Evolutionary conservation across 1,140 invertebrate species (phyloP).

Genomic region (Bombyx mandarina): DNA sequence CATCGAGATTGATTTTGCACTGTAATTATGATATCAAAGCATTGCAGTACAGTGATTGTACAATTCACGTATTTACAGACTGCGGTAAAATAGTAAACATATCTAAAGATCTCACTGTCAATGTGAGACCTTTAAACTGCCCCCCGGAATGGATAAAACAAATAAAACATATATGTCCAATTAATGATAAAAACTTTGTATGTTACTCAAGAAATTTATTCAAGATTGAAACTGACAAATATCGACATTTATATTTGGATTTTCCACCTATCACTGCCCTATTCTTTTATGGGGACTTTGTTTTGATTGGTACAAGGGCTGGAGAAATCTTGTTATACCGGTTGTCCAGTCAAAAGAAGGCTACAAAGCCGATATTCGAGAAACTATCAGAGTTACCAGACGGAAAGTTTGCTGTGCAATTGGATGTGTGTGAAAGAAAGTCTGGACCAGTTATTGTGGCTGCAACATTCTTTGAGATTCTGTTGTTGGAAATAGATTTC

Average conservation of each 20-base stretch:
- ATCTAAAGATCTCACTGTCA: constrained; percentile 19
- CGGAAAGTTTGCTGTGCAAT: constrained; percentile 40
- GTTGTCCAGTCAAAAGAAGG: constrained; percentile 37
- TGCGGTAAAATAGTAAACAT: constrained; percentile 46
- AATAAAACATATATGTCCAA: constrained; percentile 40
- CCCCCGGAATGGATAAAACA: constrained; percentile 50
- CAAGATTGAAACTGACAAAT: constrained; percentile 46
- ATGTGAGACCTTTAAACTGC: constrained; percentile 29
- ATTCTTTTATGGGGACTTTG: constrained; percentile 48
- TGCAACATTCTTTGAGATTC: constrained; percentile 46
- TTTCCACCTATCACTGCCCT: constrained; percentile 47
- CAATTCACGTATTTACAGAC: constrained; percentile 41
- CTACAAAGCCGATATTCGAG: constrained; percentile 39
- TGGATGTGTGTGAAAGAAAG: constrained; percentile 55
- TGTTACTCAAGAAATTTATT: constrained; percentile 52
- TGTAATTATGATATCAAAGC: constrained; percentile 48
- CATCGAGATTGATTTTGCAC: constrained; percentile 29
- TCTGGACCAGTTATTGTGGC: constrained; percentile 43
- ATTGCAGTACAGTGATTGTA: constrained; percentile 30
- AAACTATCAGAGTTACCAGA: constrained; percentile 36
- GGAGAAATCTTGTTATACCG: constrained; percentile 45
- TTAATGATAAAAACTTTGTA: constrained; percentile 49
- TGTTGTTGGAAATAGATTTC: constrained; percentile 41
- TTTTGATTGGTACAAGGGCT: constrained; percentile 35
- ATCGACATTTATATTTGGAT: constrained; percentile 46